Conservation (phyloP, 2,888 invertebrate species). For the Orchesellides sinensis region DNA sequence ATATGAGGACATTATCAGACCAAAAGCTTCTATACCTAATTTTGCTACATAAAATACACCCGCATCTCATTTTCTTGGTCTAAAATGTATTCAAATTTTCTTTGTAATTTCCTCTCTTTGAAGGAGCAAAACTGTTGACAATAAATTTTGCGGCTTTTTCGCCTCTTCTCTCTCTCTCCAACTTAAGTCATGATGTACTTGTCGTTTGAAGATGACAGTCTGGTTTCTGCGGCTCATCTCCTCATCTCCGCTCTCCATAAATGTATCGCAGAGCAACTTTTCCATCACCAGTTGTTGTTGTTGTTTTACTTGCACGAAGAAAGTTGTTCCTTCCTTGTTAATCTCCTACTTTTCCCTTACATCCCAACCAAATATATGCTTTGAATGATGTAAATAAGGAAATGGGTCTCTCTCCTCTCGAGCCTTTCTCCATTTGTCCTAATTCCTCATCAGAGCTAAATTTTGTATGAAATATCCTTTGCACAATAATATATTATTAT, state of each 20-base stretch:
- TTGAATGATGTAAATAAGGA: constrained; percentile 72
- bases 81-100: neutral
- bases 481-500: too few relatives aligned
- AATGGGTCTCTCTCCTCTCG: constrained; percentile 70
- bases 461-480: too few relatives aligned
- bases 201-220: constrained; percentile 7
- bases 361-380: constrained; percentile 7
- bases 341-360: constrained; percentile 52
- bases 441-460: neutral
- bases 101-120: neutral
- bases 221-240: constrained; percentile 64
- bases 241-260: neutral
- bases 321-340: constrained; percentile 47
- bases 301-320: neutral
- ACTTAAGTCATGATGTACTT: neutral
- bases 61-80: neutral
- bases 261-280: neutral
- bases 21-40: too few relatives aligned
- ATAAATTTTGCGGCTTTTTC: constrained; percentile 57
- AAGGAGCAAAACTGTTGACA: neutral
- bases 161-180: neutral
- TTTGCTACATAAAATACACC: neutral
- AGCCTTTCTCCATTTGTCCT: neutral
- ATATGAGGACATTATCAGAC: too few relatives aligned
- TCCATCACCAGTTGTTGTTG: neutral